Base-by-base conservation (phyloP, 2,113 vertebrate species). In the Tachysurus vachellii region DNA sequence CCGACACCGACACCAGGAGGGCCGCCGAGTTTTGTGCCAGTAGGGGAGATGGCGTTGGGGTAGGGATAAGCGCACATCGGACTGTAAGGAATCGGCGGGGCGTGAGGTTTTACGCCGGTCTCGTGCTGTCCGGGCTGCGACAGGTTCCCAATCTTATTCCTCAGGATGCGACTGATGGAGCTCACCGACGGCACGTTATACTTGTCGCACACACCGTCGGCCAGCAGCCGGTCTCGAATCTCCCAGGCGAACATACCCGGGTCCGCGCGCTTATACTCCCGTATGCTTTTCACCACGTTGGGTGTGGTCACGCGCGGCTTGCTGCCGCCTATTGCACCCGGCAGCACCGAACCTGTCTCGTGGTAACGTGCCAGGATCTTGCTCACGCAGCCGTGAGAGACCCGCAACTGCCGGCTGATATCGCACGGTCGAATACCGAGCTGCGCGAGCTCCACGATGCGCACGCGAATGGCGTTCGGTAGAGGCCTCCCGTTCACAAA, bases 241-340 rank as follows among this genome's bases (percentile, higher is more conserved):
- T 98, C 97, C 97, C 97, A 98, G 36, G 97, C 97, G 87, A 98
- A 98, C 92, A 98, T 98, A 28, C 97, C 97, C 1, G 97, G 97
- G 91, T 98, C 97, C 0, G 95, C 95, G 54, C 96, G 96, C 91
- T 98, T 98, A 95, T 98, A 98, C 88, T 97, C 96, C 86, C 97
- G 93, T 91, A 98, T 98, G 89, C 96, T 96, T 71, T 96, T 96
- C 80, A 98, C 97, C 91, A 98, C 97, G 76, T 96, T 96, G 0
- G 97, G 97, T 17, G 97, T 97, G 87, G 97, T 98, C 91, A 98
- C 97, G 14, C 97, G 93, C 0, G 97, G 97, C 89, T 98, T 98
- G 94, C 97, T 97, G 84, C 97, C 97, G 6, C 97, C 97, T 89
- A 98, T 98, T 21, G 97, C 97, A 10, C 97, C 97, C 0, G 97